These are phyloP conservation scores for Phaethon lepturus DNA, from an alignment of 2,113 vertebrate genomes.

Conservation along the genomic window DNA sequence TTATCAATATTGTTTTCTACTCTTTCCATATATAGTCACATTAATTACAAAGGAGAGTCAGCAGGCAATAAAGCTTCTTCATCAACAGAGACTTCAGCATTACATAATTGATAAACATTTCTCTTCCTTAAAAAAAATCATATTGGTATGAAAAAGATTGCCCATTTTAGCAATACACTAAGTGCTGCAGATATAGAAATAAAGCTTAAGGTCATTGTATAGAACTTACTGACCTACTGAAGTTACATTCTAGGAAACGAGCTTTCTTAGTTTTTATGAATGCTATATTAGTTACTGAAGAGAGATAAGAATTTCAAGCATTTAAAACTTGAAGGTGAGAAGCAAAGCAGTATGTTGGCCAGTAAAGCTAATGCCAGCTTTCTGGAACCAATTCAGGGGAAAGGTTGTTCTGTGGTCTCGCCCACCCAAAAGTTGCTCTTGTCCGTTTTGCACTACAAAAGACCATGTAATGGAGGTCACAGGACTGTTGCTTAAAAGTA, in stretches of 20 bases:
- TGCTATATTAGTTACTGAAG: not conserved
- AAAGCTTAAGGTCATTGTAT: not conserved
- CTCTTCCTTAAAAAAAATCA: not conserved
- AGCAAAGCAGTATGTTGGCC: not conserved
- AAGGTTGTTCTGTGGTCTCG: not conserved
- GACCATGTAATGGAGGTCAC: not conserved
- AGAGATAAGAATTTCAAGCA: not conserved
- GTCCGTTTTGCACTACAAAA: not conserved
- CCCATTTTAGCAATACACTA: not conserved
- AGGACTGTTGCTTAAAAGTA: not conserved
- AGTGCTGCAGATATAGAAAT: not conserved
- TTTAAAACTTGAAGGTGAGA: not conserved
- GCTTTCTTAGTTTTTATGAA: not conserved
- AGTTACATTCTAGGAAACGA: not conserved
- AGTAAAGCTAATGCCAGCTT: not conserved
- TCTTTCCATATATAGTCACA: not conserved
- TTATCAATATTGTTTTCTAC: not conserved
- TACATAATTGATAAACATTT: accelerated
- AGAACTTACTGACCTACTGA: not conserved
- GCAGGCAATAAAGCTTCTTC: not conserved
- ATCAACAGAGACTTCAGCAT: not conserved
- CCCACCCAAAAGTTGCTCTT: not conserved
- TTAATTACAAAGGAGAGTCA: not conserved
- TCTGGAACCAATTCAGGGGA: not conserved
- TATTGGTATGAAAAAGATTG: not conserved